phyloP scores from a whole-genome alignment of 2,113 vertebrate genomes.

The Trochalopteron elliotii region DNA sequence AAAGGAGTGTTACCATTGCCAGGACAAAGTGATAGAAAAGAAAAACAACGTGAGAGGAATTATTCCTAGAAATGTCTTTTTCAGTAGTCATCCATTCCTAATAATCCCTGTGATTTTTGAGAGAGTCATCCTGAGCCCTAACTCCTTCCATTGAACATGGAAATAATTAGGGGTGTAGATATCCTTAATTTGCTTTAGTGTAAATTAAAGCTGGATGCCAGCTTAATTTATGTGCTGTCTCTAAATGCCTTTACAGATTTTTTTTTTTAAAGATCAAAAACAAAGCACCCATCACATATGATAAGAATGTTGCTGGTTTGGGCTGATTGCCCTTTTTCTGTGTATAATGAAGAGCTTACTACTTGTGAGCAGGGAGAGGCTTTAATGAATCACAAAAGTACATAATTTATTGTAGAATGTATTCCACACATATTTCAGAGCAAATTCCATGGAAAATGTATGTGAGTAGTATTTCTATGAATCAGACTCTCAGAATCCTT shows the following conservation, averaged over 20 bases:
- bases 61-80: background rate
- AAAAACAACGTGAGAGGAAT: background rate
- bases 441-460: conserved; percentile 71
- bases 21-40: background rate
- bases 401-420: conserved; percentile 62
- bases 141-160: background rate
- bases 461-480: conserved; percentile 59
- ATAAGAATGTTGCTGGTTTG: conserved; percentile 9
- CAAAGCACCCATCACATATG: background rate
- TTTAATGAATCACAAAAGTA: conserved; percentile 67
- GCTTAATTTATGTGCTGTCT: background rate
- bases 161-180: conserved; percentile 16
- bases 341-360: conserved; percentile 42
- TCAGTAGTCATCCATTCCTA: background rate
- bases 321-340: conserved; percentile 25
- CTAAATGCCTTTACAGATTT: conserved; percentile 34
- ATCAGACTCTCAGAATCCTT: conserved; percentile 68
- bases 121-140: background rate
- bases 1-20: background rate
- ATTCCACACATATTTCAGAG: conserved; percentile 62
- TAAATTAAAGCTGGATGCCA: conserved; percentile 42
- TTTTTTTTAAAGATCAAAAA: background rate
- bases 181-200: background rate
- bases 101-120: conserved; percentile 28
- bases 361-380: conserved; percentile 1